These are phyloP conservation scores for Lysandra coridon DNA, from an alignment of 2,888 invertebrate species.

Conservation along the genomic window DNA sequence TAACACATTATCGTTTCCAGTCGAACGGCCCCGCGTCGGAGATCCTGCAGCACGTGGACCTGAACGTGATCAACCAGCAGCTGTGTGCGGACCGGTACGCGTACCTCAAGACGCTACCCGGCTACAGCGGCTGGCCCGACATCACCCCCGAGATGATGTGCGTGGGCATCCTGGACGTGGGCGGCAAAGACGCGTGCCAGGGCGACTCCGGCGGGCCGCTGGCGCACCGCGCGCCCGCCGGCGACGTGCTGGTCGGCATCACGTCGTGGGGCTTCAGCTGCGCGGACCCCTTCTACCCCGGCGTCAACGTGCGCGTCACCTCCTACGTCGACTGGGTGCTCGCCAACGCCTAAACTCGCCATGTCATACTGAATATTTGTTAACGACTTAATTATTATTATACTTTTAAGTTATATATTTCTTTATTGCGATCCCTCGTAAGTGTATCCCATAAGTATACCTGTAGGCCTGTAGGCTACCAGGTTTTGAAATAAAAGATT, in stretches of 20 bases:
- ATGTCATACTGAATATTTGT: not conserved
- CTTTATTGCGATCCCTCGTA: not conserved
- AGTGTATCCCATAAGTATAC: too few species aligned
- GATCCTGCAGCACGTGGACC: conserved; percentile 47
- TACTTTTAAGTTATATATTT: not conserved
- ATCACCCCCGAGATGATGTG: conserved; percentile 57
- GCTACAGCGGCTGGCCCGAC: conserved; percentile 44
- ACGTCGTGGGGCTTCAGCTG: conserved; percentile 75
- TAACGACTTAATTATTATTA: not conserved
- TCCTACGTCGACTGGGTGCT: conserved; percentile 54
- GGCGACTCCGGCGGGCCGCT: conserved; percentile 80
- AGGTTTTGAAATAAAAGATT: too few species aligned
- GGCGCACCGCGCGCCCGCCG: conserved; percentile 47
- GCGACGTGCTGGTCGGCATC: conserved; percentile 62
- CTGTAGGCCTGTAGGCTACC: too few species aligned
- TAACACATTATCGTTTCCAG: conserved; percentile 33
- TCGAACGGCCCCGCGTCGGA: conserved; percentile 38
- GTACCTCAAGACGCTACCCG: conserved; percentile 44
- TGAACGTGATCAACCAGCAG: conserved; percentile 50
- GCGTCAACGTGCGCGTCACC: conserved; percentile 72
- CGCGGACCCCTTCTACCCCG: conserved; percentile 67
- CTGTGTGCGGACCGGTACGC: conserved; percentile 51
- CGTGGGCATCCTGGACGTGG: conserved; percentile 51
- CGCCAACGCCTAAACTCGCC: conserved; percentile 40
- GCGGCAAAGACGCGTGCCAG: conserved; percentile 63